Evolutionary conservation across 2,797 vertebrate species (phyloP).

Genomic region (Enteromius mattozi): DNA sequence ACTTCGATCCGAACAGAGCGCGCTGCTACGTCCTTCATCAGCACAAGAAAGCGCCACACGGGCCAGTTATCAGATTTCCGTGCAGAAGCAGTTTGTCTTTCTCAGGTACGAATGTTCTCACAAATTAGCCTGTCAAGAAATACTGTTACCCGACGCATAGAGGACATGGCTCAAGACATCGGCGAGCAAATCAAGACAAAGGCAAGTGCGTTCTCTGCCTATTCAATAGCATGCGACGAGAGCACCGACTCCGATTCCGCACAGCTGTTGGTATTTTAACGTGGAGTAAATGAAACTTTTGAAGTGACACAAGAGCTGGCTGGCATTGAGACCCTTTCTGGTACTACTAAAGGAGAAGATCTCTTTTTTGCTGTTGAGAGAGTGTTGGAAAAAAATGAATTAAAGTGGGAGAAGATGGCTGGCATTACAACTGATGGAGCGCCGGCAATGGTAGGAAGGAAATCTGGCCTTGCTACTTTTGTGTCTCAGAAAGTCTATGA

Average conservation of each 20-base stretch:
- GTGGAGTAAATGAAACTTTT: neutral
- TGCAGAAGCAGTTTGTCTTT: neutral
- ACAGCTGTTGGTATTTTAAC: neutral
- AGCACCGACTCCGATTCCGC: too few species aligned
- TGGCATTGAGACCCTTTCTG: conserved; percentile 2
- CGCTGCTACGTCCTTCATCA: neutral
- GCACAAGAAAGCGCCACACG: neutral
- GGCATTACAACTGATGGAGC: neutral
- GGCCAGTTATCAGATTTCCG: neutral
- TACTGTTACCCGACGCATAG: neutral
- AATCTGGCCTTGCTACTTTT: neutral
- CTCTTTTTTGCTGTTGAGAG: neutral
- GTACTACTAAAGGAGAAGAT: neutral
- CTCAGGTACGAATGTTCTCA: neutral
- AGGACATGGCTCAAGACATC: neutral
- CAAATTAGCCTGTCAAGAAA: conserved; percentile 15
- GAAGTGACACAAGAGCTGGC: neutral
- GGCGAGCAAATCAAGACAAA: neutral
- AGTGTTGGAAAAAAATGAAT: neutral
- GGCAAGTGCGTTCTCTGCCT: neutral
- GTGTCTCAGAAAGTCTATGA: neutral
- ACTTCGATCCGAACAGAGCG: neutral
- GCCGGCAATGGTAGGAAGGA: neutral
- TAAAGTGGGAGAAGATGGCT: neutral
- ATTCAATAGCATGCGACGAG: neutral